A percentile compares a stretch with the other conserved stretches of the same genome.
phyloP scores from a whole-genome alignment of 2,113 vertebrate species.

The Eleginops maclovinus region DNA sequence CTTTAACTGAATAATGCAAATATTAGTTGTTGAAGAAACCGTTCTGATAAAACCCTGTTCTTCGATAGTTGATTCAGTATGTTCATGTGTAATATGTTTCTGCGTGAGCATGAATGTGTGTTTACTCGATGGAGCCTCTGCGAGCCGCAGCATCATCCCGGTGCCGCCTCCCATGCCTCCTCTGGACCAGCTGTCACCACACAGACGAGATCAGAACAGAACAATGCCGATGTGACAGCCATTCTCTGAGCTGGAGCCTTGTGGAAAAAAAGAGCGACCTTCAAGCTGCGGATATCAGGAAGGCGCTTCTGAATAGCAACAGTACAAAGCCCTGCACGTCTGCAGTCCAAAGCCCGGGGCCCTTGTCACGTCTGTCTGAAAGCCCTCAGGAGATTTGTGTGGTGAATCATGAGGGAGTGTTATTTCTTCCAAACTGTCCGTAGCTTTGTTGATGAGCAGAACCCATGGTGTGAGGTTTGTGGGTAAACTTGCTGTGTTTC shows the following conservation, averaged over 20 bases:
- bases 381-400: conserved; percentile 58
- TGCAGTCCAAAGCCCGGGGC: conserved; percentile 58
- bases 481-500: conserved; percentile 32
- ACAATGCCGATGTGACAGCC: conserved; percentile 64
- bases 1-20: not conserved
- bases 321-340: conserved; percentile 60
- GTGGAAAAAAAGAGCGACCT: conserved; percentile 64
- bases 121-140: conserved; percentile 33
- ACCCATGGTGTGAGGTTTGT: conserved; percentile 21
- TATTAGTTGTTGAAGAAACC: conserved; percentile 4
- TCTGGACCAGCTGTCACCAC: conserved; percentile 61
- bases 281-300: conserved; percentile 61
- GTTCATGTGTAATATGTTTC: conserved; percentile 24
- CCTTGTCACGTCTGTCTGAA: conserved; percentile 45
- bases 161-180: conserved; percentile 47
- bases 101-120: conserved; percentile 40
- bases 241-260: conserved; percentile 53
- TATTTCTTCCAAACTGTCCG: conserved; percentile 45
- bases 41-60: not conserved
- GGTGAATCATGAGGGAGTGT: conserved; percentile 38
- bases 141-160: conserved; percentile 51
- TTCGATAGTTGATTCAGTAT: too few relatives aligned
- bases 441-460: conserved; percentile 42
- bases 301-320: conserved; percentile 57
- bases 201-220: conserved; percentile 62